A percentile compares a stretch with the other conserved stretches of the same genome.
Evolutionary conservation across 2,113 vertebrate genomes (phyloP).

Genomic region (Tragelaphus strepsiceros): DNA sequence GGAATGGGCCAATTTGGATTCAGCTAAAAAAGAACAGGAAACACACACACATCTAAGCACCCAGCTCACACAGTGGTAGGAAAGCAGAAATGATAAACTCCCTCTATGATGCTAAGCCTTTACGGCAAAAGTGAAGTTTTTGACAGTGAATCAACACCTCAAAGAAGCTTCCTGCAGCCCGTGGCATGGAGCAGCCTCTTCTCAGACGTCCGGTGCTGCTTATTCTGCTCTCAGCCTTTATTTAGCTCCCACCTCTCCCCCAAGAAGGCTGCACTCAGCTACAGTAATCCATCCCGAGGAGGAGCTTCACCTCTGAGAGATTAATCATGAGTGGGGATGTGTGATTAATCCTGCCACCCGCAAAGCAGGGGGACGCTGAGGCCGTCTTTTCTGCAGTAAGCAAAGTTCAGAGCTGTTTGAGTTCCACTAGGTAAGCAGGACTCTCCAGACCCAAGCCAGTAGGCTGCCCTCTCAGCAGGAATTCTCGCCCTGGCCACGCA

Average conservation of each 20-base stretch:
- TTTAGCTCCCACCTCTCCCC: constrained; percentile 36
- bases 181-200: background rate
- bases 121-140: constrained; percentile 43
- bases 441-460: constrained; percentile 75
- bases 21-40: background rate
- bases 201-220: constrained; percentile 41
- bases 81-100: background rate
- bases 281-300: constrained; percentile 46
- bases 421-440: constrained; percentile 81
- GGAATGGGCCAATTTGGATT: background rate
- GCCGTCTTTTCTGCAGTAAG: constrained; percentile 80
- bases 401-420: constrained; percentile 79
- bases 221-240: constrained; percentile 57
- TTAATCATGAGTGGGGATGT: constrained; percentile 72
- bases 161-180: constrained; percentile 38
- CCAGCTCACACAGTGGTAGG: background rate
- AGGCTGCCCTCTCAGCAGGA: constrained; percentile 76
- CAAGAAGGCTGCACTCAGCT: constrained; percentile 60
- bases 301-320: constrained; percentile 64
- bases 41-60: background rate
- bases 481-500: constrained; percentile 51
- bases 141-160: constrained; percentile 10
- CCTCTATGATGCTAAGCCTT: background rate
- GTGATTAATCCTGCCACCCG: constrained; percentile 79
- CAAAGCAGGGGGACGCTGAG: constrained; percentile 77